Percentiles rank a stretch among this genome's conserved stretches.
Conservation (phyloP, 2,797 vertebrate species). For the Propithecus deckenii region DNA sequence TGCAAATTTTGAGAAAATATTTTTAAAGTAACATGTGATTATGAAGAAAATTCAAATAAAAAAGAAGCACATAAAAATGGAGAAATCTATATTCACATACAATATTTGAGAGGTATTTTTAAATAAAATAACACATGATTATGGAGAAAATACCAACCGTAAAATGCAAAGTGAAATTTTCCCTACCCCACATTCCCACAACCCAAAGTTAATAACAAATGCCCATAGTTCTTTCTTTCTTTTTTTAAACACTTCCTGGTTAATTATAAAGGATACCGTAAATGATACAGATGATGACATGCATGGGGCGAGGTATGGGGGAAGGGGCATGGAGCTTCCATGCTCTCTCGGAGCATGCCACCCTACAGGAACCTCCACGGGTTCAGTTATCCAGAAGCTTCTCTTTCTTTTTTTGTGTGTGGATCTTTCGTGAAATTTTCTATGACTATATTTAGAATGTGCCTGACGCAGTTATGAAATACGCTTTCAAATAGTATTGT, state of each 20-base stretch:
- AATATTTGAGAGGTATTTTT: not conserved
- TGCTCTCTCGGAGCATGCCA: too few species aligned
- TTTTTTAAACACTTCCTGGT: too few species aligned
- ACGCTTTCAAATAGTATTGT: not conserved
- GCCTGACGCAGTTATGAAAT: not conserved
- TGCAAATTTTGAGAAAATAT: not conserved
- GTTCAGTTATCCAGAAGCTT: too few species aligned
- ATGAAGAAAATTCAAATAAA: slow-evolving; percentile 47
- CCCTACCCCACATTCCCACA: not conserved
- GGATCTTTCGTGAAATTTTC: not conserved
- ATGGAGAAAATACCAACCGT: slow-evolving; percentile 25
- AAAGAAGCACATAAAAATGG: not conserved
- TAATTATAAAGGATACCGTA: too few species aligned
- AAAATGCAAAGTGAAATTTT: slow-evolving; percentile 39
- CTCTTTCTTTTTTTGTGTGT: not conserved
- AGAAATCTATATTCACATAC: slow-evolving; percentile 4
- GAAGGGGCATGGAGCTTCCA: too few species aligned
- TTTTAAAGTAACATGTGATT: slow-evolving; percentile 41
- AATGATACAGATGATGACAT: too few species aligned
- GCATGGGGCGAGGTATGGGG: too few species aligned
- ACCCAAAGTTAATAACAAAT: not conserved
- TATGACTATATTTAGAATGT: not conserved
- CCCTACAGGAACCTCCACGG: too few species aligned
- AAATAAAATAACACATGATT: slow-evolving; percentile 44
- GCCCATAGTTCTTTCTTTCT: not conserved